A percentile compares a stretch with the other conserved stretches of the same genome.
These are phyloP conservation scores for Oenanthe oenanthe DNA, from an alignment of 2,113 vertebrate species.

Conservation along the genomic window DNA sequence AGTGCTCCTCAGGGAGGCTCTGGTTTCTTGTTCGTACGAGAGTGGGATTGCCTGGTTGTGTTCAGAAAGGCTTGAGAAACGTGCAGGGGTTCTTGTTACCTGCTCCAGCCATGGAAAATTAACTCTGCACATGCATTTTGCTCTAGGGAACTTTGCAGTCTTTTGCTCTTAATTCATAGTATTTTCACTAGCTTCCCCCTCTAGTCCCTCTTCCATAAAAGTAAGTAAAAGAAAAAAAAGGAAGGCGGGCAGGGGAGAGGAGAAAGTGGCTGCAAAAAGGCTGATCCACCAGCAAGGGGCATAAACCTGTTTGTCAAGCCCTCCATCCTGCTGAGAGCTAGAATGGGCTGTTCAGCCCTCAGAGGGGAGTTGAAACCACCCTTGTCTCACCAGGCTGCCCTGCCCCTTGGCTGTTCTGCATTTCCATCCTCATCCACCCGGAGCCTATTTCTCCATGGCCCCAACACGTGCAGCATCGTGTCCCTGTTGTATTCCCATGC, in stretches of 20 bases:
- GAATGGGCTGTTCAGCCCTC: not conserved
- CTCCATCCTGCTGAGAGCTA: fast-evolving
- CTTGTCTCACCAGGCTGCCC: fast-evolving
- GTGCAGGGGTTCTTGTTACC: conserved; percentile 28
- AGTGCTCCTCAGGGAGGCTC: not conserved
- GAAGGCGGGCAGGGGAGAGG: not conserved
- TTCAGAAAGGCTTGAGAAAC: conserved; percentile 1
- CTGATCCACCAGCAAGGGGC: not conserved
- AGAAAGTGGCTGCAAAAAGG: not conserved
- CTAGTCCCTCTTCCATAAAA: not conserved
- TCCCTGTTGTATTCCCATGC: fast-evolving
- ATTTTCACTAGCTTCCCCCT: conserved; percentile 14
- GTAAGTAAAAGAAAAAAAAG: not conserved
- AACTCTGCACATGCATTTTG: not conserved
- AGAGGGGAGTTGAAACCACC: not conserved
- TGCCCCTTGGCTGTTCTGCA: not conserved
- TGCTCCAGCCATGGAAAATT: conserved; percentile 59
- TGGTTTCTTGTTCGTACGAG: not conserved
- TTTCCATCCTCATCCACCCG: fast-evolving
- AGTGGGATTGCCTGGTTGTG: not conserved
- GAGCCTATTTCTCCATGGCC: not conserved
- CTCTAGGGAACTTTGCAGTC: conserved; percentile 34
- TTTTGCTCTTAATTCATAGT: conserved; percentile 39
- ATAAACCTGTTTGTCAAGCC: not conserved
- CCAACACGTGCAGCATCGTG: fast-evolving